These are phyloP conservation scores for Synaphobranchus kaupii DNA, from an alignment of 2,797 vertebrate species.

Conservation along the genomic window DNA sequence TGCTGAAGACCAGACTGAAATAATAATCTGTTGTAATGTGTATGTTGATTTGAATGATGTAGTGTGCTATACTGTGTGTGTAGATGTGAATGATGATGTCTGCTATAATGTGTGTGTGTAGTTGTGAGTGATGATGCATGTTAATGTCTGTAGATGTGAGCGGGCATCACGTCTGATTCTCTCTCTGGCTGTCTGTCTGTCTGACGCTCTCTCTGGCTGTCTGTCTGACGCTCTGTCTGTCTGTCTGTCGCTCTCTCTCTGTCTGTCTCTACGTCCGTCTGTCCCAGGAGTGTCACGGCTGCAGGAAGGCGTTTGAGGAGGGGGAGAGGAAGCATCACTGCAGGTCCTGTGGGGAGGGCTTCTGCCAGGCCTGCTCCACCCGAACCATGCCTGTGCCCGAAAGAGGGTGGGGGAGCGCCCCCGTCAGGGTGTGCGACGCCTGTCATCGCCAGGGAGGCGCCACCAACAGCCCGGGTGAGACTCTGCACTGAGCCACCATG, in stretches of 20 bases:
- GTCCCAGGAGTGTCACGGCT: constrained; percentile 71
- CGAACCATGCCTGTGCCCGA: constrained; percentile 81
- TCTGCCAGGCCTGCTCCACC: constrained; percentile 80
- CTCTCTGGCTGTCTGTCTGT: not conserved
- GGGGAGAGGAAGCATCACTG: constrained; percentile 83
- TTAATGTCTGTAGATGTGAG: not conserved
- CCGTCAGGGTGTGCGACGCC: constrained; percentile 75
- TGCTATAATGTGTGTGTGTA: not conserved
- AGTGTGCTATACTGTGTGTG: not conserved
- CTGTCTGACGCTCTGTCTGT: not conserved
- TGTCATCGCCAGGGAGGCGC: constrained; percentile 72
- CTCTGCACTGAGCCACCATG: not conserved
- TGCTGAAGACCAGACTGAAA: too few relatives aligned
- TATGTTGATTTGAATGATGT: not conserved
- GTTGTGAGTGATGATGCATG: not conserved
- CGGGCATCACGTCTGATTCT: not conserved
- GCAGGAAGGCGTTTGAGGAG: constrained; percentile 71
- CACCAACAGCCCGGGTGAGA: constrained; percentile 64
- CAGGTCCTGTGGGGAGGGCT: constrained; percentile 80
- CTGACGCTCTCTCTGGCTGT: not conserved
- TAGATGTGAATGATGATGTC: too few relatives aligned
- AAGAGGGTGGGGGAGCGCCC: constrained; percentile 76
- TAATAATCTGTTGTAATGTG: too few relatives aligned
- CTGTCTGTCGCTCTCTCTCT: not conserved
- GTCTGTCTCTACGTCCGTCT: not conserved